Base-by-base conservation (phyloP, 2,888 invertebrate species). In the Campoplex nolae region DNA sequence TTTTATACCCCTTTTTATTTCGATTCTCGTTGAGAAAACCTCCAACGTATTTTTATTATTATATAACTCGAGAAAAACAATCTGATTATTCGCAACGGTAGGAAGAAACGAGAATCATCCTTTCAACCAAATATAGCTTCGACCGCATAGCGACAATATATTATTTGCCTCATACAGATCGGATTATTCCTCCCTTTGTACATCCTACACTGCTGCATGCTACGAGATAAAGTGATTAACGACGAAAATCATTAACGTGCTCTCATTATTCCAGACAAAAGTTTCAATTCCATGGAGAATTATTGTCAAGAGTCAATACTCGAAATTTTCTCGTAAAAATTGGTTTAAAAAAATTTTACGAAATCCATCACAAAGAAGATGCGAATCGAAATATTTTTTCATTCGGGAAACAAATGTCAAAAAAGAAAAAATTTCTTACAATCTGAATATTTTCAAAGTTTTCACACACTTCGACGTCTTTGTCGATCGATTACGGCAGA, bases 181-280 rank as follows among this genome's bases (percentile, higher is more conserved):
- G 32, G n/a, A 42, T 23, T 35, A 51, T 42, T 74, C n/a, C 6
- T 56, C 8, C 68, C 56, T 78, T 76, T 28, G 56, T 75, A 79
- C 45, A 84, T 74, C 51, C 58, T n/a, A 79, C 48, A 54, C 80
- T 75, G 79, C 70, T 51, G 32, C 75, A 68, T 38, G 23, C 23
- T 23, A 23, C 74, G 48, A 70, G 74, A 75, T 74, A 48, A 80
- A 80, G 79, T 70, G 75, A 80, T 82, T 67, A 78, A 68, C 73
- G 81, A 67, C 18, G 71, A 32, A 82, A 73, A 77, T 38, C 42
- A 23, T 23, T 3, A 68, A 13, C 13, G 68, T 68, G n/a, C 13
- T 45, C 68, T 38, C n/a, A n/a, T 45, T 68, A 23, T 23, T 9
- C 4, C 4, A 45, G 23, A 45, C 23, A 68, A 23, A 42, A 38